phyloP scores from a whole-genome alignment of 1,140 invertebrate genomes.

The Campodea augens region DNA sequence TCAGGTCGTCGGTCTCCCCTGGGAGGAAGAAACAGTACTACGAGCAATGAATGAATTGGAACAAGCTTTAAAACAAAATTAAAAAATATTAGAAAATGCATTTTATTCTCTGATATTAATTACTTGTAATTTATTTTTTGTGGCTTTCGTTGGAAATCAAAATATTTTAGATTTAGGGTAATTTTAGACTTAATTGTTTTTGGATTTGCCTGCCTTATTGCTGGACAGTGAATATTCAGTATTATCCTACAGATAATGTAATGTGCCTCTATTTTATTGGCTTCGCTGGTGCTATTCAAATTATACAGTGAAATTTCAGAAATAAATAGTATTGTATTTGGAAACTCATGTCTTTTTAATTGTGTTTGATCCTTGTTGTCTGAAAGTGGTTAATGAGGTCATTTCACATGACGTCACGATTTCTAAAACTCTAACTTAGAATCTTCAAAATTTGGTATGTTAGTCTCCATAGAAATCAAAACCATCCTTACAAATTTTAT shows the following conservation, averaged over 20 bases:
- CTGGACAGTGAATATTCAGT: not conserved
- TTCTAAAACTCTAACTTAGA: too few relatives aligned
- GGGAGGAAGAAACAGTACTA: slow-evolving; percentile 22
- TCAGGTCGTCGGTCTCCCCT: slow-evolving; percentile 23
- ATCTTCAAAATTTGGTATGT: too few relatives aligned
- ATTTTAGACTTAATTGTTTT: not conserved
- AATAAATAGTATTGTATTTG: too few relatives aligned
- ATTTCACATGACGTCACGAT: too few relatives aligned
- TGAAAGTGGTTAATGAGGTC: too few relatives aligned
- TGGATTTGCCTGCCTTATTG: not conserved
- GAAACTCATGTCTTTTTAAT: too few relatives aligned
- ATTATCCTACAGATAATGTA: not conserved
- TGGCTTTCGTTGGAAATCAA: not conserved
- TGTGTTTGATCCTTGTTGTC: too few relatives aligned
- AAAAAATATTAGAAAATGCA: not conserved
- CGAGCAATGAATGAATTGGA: slow-evolving; percentile 19
- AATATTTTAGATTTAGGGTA: not conserved
- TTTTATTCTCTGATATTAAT: not conserved
- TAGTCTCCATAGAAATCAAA: too few relatives aligned
- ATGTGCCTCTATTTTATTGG: not conserved
- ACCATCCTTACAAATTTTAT: too few relatives aligned
- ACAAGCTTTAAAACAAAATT: slow-evolving; percentile 7
- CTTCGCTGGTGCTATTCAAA: not conserved
- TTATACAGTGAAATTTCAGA: too few relatives aligned
- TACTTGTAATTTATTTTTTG: not conserved